Evolutionary conservation across 2,113 vertebrate genomes (phyloP).

Genomic region (Albula glossodonta): DNA sequence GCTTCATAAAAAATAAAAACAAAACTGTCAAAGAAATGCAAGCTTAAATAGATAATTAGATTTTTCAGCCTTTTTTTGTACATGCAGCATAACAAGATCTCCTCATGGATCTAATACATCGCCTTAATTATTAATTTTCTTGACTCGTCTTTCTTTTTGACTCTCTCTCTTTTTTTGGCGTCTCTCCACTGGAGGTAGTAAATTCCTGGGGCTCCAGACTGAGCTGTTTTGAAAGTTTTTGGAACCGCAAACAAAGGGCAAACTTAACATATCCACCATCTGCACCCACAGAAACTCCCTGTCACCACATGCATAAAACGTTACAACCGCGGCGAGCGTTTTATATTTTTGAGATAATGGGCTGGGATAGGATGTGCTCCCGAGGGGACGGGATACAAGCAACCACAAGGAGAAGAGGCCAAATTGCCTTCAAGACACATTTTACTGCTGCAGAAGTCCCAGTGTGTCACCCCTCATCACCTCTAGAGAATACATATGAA

Average conservation of each 20-base stretch:
- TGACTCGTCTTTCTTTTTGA: conserved; percentile 26
- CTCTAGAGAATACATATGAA: conserved; percentile 9
- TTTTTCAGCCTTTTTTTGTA: conserved; percentile 25
- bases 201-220: conserved; percentile 6
- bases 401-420: conserved; percentile 42
- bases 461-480: conserved; percentile 29
- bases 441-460: conserved; percentile 41
- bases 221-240: not conserved
- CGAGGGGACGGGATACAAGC: conserved; percentile 33
- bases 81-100: conserved; percentile 8
- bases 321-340: conserved; percentile 19
- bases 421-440: conserved; percentile 47
- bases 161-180: not conserved
- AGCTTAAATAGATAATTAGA: conserved; percentile 45
- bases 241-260: not conserved
- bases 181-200: not conserved
- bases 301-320: not conserved
- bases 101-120: conserved; percentile 7
- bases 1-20: conserved; percentile 17
- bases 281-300: not conserved
- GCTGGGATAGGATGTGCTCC: conserved; percentile 38
- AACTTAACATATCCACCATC: not conserved
- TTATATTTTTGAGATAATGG: conserved; percentile 19
- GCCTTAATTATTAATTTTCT: conserved; percentile 22
- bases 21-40: conserved; percentile 10